These are phyloP conservation scores for Notiomystis cincta DNA, from an alignment of 2,113 vertebrate species.

Conservation along the genomic window DNA sequence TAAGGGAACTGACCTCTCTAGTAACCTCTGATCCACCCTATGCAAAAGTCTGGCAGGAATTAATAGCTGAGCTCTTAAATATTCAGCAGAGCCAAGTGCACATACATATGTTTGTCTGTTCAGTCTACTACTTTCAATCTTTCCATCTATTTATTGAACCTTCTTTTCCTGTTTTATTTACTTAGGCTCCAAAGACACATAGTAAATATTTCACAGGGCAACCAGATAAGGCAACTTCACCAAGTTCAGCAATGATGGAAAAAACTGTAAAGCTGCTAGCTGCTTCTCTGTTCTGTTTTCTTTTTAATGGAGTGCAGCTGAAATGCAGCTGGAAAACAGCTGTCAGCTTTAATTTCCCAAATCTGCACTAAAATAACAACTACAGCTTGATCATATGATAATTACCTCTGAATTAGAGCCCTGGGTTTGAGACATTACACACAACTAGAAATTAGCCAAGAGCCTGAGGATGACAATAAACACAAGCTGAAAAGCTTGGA, in stretches of 20 bases:
- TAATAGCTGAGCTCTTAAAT: neutral
- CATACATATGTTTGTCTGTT: neutral
- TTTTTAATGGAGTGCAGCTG: slow-evolving; percentile 54
- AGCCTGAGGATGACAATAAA: slow-evolving; percentile 57
- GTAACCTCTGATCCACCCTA: neutral
- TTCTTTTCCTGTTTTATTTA: slow-evolving; percentile 47
- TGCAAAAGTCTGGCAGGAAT: neutral
- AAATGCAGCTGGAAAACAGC: slow-evolving; percentile 67
- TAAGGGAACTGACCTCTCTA: neutral
- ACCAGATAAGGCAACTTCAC: slow-evolving; percentile 14
- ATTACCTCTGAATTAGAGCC: slow-evolving; percentile 60
- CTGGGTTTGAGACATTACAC: slow-evolving; percentile 33
- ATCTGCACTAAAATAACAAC: slow-evolving; percentile 61
- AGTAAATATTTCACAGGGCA: slow-evolving; percentile 12
- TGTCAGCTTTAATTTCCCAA: slow-evolving; percentile 65
- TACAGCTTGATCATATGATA: slow-evolving; percentile 56
- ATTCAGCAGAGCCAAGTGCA: neutral
- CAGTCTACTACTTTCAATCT: neutral
- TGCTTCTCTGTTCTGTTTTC: neutral
- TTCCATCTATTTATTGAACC: neutral
- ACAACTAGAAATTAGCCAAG: slow-evolving; percentile 54
- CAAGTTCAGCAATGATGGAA: neutral
- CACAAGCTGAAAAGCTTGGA: slow-evolving; percentile 11
- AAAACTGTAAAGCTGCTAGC: slow-evolving; percentile 10
- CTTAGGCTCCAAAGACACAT: slow-evolving; percentile 6